These are phyloP conservation scores for Cyphomyrus plagiostoma DNA, from an alignment of 2,113 vertebrate genomes.

Conservation along the genomic window DNA sequence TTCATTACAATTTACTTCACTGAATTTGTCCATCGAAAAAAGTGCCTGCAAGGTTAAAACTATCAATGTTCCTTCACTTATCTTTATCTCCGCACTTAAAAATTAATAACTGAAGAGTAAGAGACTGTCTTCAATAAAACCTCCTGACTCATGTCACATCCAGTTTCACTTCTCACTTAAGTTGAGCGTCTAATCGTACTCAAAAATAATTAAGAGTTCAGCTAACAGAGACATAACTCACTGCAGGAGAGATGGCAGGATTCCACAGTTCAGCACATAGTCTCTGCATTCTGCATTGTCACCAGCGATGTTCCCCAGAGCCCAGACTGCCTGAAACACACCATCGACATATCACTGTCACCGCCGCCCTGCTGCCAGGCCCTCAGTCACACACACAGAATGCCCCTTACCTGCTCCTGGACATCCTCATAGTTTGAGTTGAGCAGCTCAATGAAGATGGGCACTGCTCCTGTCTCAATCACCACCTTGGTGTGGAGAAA, in stretches of 20 bases:
- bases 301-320: conserved; percentile 86
- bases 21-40: neutral
- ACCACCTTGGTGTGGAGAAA: conserved; percentile 88
- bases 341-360: conserved; percentile 10
- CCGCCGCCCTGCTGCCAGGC: neutral
- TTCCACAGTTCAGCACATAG: conserved; percentile 83
- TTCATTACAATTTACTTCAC: neutral
- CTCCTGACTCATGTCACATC: neutral
- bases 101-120: neutral
- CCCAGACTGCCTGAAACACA: conserved; percentile 81
- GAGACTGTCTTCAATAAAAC: neutral
- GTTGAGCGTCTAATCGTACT: neutral
- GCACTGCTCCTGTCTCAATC: conserved; percentile 86
- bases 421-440: conserved; percentile 87
- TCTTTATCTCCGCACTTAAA: neutral
- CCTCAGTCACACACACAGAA: neutral
- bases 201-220: neutral
- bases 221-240: conserved; percentile 49
- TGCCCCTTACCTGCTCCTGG: conserved; percentile 77
- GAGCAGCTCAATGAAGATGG: conserved; percentile 84
- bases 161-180: neutral
- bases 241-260: conserved; percentile 83
- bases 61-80: neutral
- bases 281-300: conserved; percentile 91
- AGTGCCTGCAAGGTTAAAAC: neutral